Conservation (phyloP, 2,113 vertebrate species). For the Silurus asotus region DNA sequence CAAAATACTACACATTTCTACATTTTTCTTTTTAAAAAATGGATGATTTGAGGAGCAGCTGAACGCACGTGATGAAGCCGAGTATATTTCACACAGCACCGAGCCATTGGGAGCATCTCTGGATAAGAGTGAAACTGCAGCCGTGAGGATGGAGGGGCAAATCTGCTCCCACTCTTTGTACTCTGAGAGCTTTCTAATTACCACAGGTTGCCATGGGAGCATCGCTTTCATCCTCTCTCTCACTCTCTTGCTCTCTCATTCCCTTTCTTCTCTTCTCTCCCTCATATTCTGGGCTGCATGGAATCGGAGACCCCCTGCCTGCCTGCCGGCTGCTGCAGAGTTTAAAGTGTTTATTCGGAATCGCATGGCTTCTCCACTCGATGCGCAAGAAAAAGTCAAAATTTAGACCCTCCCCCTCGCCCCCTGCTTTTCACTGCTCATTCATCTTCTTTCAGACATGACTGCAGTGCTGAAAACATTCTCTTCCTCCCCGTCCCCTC, state of each 20-base stretch:
- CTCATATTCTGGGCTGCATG: background rate
- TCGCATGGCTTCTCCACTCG: constrained; percentile 36
- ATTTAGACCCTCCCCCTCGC: constrained; percentile 34
- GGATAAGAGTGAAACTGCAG: background rate
- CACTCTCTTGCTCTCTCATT: background rate
- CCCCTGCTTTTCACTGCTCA: constrained; percentile 46
- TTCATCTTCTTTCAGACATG: constrained; percentile 56
- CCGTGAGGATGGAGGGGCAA: background rate
- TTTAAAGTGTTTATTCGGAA: constrained; percentile 39
- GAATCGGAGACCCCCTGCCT: background rate
- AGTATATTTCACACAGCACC: background rate
- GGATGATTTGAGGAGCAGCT: too few species aligned
- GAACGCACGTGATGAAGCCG: background rate
- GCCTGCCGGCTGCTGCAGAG: constrained; percentile 42
- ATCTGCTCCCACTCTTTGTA: constrained; percentile 5
- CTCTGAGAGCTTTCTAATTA: constrained; percentile 40
- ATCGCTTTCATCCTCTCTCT: background rate
- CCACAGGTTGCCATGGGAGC: constrained; percentile 40
- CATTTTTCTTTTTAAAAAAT: too few species aligned
- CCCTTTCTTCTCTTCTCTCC: background rate
- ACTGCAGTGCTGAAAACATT: constrained; percentile 38
- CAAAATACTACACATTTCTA: background rate
- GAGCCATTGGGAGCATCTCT: background rate
- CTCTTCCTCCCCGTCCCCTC: background rate
- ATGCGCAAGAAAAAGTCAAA: constrained; percentile 45